phyloP scores from a whole-genome alignment of 2,797 vertebrate genomes.

The Onychomys leucogaster region DNA sequence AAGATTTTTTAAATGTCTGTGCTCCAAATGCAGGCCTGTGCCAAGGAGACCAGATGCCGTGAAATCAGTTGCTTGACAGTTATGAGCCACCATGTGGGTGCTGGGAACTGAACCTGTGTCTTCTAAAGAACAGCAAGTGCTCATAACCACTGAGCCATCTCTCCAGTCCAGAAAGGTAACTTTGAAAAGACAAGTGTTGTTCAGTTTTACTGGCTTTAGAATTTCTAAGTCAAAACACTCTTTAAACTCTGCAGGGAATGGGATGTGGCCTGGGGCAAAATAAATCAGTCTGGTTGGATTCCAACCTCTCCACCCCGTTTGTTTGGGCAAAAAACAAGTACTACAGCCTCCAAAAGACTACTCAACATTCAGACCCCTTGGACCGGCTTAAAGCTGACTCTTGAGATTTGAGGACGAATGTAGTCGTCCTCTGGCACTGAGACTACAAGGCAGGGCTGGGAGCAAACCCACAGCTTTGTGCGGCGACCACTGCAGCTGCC shows the following conservation, averaged over 20 bases:
- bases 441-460: too few species aligned
- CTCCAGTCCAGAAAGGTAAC: background rate
- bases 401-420: background rate
- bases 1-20: background rate
- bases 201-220: background rate
- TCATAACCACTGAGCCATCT: background rate
- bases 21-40: background rate
- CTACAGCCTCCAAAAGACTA: background rate
- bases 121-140: background rate
- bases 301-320: background rate
- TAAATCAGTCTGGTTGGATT: background rate
- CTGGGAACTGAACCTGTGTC: background rate
- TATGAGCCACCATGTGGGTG: background rate
- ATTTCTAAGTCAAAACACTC: background rate
- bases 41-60: too few species aligned
- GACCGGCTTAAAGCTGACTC: background rate
- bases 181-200: background rate
- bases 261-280: background rate
- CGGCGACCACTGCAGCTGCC: background rate
- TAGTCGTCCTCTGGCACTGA: background rate
- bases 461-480: background rate
- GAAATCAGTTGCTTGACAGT: background rate
- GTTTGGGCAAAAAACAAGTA: constrained; percentile 7
- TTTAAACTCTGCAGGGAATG: background rate
- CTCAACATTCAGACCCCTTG: background rate